Evolutionary conservation across 1,140 invertebrate species (phyloP).

Genomic region (Rhynchophorus ferrugineus): DNA sequence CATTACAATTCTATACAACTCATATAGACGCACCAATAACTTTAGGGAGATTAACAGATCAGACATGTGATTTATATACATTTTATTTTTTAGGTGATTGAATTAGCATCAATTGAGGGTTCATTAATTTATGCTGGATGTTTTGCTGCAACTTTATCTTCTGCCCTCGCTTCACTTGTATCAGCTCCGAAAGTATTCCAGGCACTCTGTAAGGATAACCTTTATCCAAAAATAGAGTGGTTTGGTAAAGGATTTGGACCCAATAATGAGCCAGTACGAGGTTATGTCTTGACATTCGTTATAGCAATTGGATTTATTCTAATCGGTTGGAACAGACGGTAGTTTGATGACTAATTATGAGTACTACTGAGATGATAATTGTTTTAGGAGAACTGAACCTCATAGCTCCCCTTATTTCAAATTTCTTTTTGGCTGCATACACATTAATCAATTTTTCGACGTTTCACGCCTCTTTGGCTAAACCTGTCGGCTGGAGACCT

Average conservation of each 20-base stretch:
- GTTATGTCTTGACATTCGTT: conserved; percentile 85
- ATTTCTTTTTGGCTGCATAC: conserved; percentile 96
- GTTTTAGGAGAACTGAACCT: conserved; percentile 73
- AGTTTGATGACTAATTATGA: no score
- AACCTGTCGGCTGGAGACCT: conserved; percentile 80
- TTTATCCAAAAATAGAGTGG: conserved; percentile 88
- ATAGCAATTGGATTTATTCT: conserved; percentile 82
- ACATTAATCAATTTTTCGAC: conserved; percentile 96
- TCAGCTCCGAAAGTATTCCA: conserved; percentile 89
- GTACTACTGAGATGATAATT: no score
- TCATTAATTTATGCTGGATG: conserved; percentile 94
- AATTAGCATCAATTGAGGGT: conserved; percentile 80
- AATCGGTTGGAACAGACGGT: no score
- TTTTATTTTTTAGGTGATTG: conserved; percentile 66
- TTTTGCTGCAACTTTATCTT: conserved; percentile 93
- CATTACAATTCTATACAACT: no score
- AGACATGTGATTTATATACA: no score
- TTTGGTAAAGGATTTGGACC: conserved; percentile 90
- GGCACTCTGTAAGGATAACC: conserved; percentile 90
- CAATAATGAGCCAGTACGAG: conserved; percentile 84
- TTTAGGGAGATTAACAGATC: no score
- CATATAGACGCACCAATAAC: no score
- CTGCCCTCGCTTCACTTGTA: conserved; percentile 89
- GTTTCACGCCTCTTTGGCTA: conserved; percentile 87
- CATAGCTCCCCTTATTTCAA: conserved; percentile 94